phyloP scores from a whole-genome alignment of 2,888 invertebrate species.

The Eustalomyia histrio region DNA sequence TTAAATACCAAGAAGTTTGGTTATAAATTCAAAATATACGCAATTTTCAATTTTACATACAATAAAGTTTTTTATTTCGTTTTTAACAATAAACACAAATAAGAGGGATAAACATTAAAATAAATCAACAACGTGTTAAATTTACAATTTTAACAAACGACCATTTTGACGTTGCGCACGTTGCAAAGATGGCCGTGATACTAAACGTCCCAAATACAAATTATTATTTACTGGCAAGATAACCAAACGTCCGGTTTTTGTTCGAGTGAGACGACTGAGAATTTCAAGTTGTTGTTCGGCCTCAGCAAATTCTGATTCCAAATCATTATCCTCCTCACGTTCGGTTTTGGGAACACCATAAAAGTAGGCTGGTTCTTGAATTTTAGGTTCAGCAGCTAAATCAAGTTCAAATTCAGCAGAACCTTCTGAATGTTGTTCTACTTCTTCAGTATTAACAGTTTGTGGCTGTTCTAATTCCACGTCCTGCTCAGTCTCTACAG shows the following conservation, averaged over 20 bases:
- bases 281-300: constrained; percentile 71
- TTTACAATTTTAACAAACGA: constrained; percentile 42
- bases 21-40: not conserved
- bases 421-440: constrained; percentile 13
- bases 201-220: constrained; percentile 48
- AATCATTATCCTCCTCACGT: constrained; percentile 63
- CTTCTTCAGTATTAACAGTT: constrained; percentile 10
- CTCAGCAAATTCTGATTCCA: constrained; percentile 66
- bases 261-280: constrained; percentile 67
- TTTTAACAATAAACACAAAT: constrained; percentile 33
- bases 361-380: constrained; percentile 67
- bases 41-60: constrained; percentile 11
- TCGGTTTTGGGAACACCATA: constrained; percentile 72
- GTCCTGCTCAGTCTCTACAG: constrained; percentile 23
- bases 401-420: constrained; percentile 27
- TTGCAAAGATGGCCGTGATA: constrained; percentile 21
- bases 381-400: constrained; percentile 5
- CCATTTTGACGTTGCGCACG: constrained; percentile 27
- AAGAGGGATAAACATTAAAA: too few species aligned
- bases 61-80: constrained; percentile 32
- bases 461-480: not conserved
- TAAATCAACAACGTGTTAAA: constrained; percentile 41
- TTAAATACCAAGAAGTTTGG: constrained; percentile 9
- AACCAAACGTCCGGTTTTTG: constrained; percentile 73
- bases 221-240: constrained; percentile 69